Evolutionary conservation across 1,140 invertebrate species (phyloP), one percentile per base, ranked within the genome.

Genomic region (Polypedilum vanderplanki): DNA sequence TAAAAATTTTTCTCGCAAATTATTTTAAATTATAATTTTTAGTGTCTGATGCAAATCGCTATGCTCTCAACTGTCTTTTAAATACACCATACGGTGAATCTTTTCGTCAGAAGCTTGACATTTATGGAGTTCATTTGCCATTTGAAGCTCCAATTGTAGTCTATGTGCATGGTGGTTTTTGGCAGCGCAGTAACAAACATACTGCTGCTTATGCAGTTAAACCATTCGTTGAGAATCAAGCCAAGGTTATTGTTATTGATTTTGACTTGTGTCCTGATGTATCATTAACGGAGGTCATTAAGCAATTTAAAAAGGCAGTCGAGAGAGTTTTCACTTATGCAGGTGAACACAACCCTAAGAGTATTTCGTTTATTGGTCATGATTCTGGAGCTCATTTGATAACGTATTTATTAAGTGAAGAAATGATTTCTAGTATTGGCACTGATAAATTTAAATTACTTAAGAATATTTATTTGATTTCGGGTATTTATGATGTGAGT

Each of bases 101-200:
- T 18, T 70, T 70, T 18, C 65, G 65, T 70, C 65, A 70, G 20
- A n/a, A 70, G 17, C 18, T 70, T 5, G 65, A 70, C 65, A 70
- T 70, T 22, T 70, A 70, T 70, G 65, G 65, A 8, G 65, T 70
- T 70, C 17, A 70, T 70, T 70, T 70, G 18, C 65, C 65, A 9
- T 18, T 22, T 70, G 90, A 89, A 79, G 85, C 89, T 9, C 89
- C 91, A 0, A 88, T 94, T 73, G 87, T 93, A 73, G 85, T 93
- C 1, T 94, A 88, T 78, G 85, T 95, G 20, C 93, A 94, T 80
- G 93, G 93, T 4, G 93, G 93, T 17, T 94, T 91, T 78, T 95
- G 93, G 93, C 90, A 92, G 80, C 84, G 87, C 77, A 79, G 91
- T 7, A 88, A 86, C 33, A 87, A 89, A 77, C 87, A 90, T 46